Evolutionary conservation across 2,888 invertebrate genomes (phyloP).

Genomic region (Cosmia pyralina): DNA sequence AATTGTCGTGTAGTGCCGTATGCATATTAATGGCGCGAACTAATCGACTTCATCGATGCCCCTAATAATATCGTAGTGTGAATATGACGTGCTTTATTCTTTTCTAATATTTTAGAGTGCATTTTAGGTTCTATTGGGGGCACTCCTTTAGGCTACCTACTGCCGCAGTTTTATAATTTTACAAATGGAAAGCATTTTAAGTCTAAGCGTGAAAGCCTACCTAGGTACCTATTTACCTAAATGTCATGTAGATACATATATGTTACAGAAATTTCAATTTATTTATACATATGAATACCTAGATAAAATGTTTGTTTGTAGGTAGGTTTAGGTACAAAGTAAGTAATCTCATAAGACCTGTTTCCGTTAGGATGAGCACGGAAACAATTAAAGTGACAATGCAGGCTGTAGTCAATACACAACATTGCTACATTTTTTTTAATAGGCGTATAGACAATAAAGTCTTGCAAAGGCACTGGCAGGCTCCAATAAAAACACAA

Average conservation of each 20-base stretch:
- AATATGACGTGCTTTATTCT: constrained; percentile 16
- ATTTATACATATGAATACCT: constrained; percentile 8
- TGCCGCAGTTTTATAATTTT: constrained; percentile 7
- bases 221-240: not conserved
- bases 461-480: constrained; percentile 37
- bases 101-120: constrained; percentile 44
- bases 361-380: constrained; percentile 11
- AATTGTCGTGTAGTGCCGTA: constrained; percentile 18
- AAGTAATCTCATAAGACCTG: constrained; percentile 24
- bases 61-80: not conserved
- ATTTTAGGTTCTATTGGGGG: constrained; percentile 22
- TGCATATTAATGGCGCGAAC: constrained; percentile 29
- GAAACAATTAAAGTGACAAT: constrained; percentile 37
- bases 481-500: constrained; percentile 26
- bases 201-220: not conserved
- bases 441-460: constrained; percentile 38
- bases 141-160: not conserved
- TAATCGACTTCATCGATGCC: not conserved
- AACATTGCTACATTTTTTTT: constrained; percentile 55
- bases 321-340: constrained; percentile 23
- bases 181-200: constrained; percentile 9
- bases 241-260: not conserved
- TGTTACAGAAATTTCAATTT: not conserved
- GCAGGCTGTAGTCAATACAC: constrained; percentile 32
- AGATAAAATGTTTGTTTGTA: not conserved